Evolutionary conservation across 2,888 invertebrate genomes (phyloP), one percentile per base, ranked within the genome.

Genomic region (Hyalella azteca): DNA sequence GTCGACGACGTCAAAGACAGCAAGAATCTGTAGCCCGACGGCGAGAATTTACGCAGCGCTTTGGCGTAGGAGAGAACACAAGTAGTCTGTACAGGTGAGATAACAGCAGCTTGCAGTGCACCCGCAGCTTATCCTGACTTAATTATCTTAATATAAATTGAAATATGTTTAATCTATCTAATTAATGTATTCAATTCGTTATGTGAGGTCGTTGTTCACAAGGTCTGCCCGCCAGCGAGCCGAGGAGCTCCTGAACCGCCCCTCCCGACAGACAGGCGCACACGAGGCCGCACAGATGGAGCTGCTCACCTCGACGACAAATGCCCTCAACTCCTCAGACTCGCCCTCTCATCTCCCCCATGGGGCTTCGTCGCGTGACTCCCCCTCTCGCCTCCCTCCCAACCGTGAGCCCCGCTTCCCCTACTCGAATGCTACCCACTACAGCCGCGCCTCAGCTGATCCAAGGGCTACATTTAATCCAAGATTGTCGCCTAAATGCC

Each of bases 1-100:
- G 93, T 88, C 92, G 95, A 48, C 92, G 93, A 85, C 91, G 94
- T 0, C 94, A 94, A n/a, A 90, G 95, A 54, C 91, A 91, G 0
- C 95, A 95, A 86, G 96, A 96, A 86, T 92, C 94, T 0, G 89
- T 93, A 86, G 91, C 90, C 40, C 91, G 96, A 4, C 91, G 95
- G 48, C 91, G 93, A 59, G 93, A 93, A 87, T 92, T 92, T 89
- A 91, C 91, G 87, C 93, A 93, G 86, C 89, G 93, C 78, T 93
- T 92, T 88, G 88, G 88, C 89, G 85, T 81, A 2, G 81, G 81
- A 13, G 85, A 83, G 73, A 78, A 81, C 19, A 79, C 83, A 29
- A 77, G 79, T 45, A 83, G 66, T 50, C 80, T 84, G 49, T 84
- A 84, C 81, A 84, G 83, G 83, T 83, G 36, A 73, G 36, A 19